These are phyloP conservation scores for Eonycteris spelaea DNA, from an alignment of 2,113 vertebrate species.

Conservation along the genomic window DNA sequence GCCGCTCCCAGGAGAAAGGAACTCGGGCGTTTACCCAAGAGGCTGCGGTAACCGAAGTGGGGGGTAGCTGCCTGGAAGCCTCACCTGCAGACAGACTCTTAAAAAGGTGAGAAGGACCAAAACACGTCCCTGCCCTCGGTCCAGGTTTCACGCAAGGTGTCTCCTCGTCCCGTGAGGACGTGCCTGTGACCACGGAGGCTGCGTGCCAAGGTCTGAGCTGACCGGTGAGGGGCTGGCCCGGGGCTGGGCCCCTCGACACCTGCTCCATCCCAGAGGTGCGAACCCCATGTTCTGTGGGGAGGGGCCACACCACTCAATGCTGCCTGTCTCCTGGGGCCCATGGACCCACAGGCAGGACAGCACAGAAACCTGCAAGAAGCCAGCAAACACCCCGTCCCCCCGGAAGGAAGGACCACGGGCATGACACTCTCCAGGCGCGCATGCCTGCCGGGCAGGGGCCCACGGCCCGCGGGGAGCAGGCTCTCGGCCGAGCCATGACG, in stretches of 20 bases:
- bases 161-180: too few relatives aligned
- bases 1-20: not conserved
- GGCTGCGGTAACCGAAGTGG: not conserved
- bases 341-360: too few relatives aligned
- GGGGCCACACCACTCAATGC: not conserved
- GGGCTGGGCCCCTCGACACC: too few relatives aligned
- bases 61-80: not conserved
- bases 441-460: too few relatives aligned
- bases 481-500: not conserved
- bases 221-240: too few relatives aligned
- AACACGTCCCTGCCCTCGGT: not conserved
- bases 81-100: not conserved
- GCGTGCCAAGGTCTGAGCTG: too few relatives aligned
- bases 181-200: fast-evolving
- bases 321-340: too few relatives aligned
- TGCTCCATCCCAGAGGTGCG: too few relatives aligned
- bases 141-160: fast-evolving
- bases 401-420: fast-evolving
- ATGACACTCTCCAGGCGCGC: too few relatives aligned
- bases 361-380: not conserved
- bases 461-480: not conserved
- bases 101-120: not conserved
- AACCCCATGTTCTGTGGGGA: not conserved
- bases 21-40: not conserved
- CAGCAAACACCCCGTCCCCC: not conserved